Evolutionary conservation across 92 coral and sea anemone genomes (phyloP).

Genomic region (Zoanthus gigantus): DNA sequence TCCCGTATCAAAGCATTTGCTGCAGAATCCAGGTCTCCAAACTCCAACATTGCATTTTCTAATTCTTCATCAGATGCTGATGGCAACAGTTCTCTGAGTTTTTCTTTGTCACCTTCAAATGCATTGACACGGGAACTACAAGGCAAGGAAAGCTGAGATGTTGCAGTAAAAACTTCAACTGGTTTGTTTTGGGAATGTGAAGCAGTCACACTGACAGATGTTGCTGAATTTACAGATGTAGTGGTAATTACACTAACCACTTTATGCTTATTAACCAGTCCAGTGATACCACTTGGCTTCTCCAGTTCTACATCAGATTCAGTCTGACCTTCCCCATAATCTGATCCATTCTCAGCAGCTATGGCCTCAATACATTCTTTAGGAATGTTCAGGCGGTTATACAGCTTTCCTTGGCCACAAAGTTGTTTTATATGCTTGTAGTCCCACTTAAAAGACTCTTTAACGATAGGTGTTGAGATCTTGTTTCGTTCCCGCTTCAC

Average conservation of each 20-base stretch:
- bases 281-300: conserved; percentile 15
- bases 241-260: neutral
- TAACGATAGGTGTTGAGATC: conserved; percentile 70
- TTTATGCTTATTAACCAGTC: conserved; percentile 9
- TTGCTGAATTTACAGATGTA: conserved; percentile 1
- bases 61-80: conserved; percentile 60
- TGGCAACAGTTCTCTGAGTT: conserved; percentile 65
- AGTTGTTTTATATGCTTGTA: conserved; percentile 69
- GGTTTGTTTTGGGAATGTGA: conserved; percentile 6
- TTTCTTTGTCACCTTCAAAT: conserved; percentile 25
- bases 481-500: conserved; percentile 77
- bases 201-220: neutral
- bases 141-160: neutral
- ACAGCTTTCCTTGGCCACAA: conserved; percentile 75
- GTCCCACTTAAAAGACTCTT: conserved; percentile 66
- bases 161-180: neutral
- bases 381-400: conserved; percentile 63
- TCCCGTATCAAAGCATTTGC: conserved; percentile 59
- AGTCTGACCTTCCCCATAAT: neutral
- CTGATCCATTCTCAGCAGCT: conserved; percentile 22
- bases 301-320: conserved; percentile 20
- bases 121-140: neutral
- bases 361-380: conserved; percentile 57
- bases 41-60: conserved; percentile 55
- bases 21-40: conserved; percentile 54